A percentile compares a stretch with the other conserved stretches of the same genome.
Conservation (phyloP, 2,113 vertebrate genomes). For the Prionailurus bengalensis region DNA sequence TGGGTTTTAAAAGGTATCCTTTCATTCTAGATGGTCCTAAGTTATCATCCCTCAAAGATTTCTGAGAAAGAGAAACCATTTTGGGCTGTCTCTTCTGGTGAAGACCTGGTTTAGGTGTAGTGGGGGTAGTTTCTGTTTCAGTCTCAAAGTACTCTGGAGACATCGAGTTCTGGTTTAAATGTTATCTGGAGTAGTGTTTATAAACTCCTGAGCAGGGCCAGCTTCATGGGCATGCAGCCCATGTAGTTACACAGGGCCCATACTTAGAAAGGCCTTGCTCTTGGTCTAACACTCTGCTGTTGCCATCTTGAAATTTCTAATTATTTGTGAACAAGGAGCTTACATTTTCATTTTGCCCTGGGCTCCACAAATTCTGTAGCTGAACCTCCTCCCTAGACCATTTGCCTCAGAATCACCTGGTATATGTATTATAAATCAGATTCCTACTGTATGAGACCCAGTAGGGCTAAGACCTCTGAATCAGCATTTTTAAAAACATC, state of each 20-base stretch:
- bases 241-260: neutral
- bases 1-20: neutral
- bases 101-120: neutral
- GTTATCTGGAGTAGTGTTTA: neutral
- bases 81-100: neutral
- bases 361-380: neutral
- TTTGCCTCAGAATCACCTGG: neutral
- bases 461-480: neutral
- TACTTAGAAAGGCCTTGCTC: neutral
- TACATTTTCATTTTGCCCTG: neutral
- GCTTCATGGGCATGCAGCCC: neutral
- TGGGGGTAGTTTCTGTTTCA: neutral
- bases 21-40: neutral
- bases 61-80: neutral
- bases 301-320: neutral
- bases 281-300: neutral
- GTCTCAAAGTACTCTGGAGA: neutral
- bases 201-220: neutral
- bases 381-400: neutral
- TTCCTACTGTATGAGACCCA: neutral
- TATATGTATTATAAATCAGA: neutral
- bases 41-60: neutral
- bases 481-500: slow-evolving; percentile 4
- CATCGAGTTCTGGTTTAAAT: neutral
- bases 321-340: neutral